Evolutionary conservation across 2,888 invertebrate genomes (phyloP).

Genomic region (Ectropis crepuscularia): DNA sequence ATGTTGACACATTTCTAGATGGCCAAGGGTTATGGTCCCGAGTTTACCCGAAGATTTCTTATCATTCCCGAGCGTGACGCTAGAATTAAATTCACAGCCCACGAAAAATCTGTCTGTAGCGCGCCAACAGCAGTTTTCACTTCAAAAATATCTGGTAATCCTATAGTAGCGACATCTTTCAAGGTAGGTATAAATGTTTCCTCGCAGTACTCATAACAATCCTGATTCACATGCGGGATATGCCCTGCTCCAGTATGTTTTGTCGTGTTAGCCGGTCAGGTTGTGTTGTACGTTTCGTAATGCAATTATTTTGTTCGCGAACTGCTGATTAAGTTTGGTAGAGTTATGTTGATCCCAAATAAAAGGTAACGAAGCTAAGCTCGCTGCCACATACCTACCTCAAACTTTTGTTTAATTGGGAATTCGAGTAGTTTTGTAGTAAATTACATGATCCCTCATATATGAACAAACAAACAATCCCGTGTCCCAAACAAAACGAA

Average conservation of each 20-base stretch:
- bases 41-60: too few relatives aligned
- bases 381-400: conserved; percentile 18
- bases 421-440: conserved; percentile 16
- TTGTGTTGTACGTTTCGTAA: conserved; percentile 20
- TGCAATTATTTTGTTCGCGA: conserved; percentile 40
- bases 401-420: conserved; percentile 31
- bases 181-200: too few relatives aligned
- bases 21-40: too few relatives aligned
- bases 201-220: background rate
- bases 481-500: background rate
- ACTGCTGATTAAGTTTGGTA: conserved; percentile 40
- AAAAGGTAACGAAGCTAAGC: conserved; percentile 35
- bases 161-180: too few relatives aligned
- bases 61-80: too few relatives aligned
- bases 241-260: background rate
- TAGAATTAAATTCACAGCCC: too few relatives aligned
- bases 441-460: background rate
- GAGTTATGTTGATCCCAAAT: conserved; percentile 35
- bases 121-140: too few relatives aligned
- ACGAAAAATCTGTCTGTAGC: too few relatives aligned
- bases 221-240: conserved; percentile 9
- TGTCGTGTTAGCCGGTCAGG: conserved; percentile 13
- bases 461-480: background rate
- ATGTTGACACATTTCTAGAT: too few relatives aligned
- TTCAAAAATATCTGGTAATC: too few relatives aligned